Evolutionary conservation across 2,888 invertebrate genomes (phyloP).

Genomic region (Apotomis capreana): DNA sequence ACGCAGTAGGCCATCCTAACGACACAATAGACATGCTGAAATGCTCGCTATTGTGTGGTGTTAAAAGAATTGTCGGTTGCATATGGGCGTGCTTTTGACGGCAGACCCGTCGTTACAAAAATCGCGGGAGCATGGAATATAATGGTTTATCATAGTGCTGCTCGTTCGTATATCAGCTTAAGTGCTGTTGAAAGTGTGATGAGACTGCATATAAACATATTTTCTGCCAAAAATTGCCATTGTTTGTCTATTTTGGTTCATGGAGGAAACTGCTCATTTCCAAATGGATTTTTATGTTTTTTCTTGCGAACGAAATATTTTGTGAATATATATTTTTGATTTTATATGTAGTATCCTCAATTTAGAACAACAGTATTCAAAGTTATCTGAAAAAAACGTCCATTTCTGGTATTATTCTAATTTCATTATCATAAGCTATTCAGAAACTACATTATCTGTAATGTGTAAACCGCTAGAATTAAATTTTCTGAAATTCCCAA

Average conservation of each 20-base stretch:
- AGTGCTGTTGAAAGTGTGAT: slow-evolving; percentile 8
- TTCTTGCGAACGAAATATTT: too few relatives aligned
- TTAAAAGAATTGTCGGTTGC: slow-evolving; percentile 25
- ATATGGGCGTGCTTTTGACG: slow-evolving; percentile 20
- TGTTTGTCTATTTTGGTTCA: background rate
- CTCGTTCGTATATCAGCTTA: background rate
- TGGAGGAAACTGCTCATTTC: background rate
- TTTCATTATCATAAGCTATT: too few relatives aligned
- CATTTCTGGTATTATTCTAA: too few relatives aligned
- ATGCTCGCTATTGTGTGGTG: slow-evolving; percentile 29
- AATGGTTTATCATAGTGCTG: slow-evolving; percentile 13
- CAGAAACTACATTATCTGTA: too few relatives aligned
- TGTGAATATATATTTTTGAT: too few relatives aligned
- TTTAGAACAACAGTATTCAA: too few relatives aligned
- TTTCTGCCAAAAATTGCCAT: background rate
- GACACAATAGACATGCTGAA: slow-evolving; percentile 22
- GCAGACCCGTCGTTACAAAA: slow-evolving; percentile 31
- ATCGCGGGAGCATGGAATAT: slow-evolving; percentile 30
- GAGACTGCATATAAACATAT: slow-evolving; percentile 13
- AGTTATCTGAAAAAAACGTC: too few relatives aligned
- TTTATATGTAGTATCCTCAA: too few relatives aligned
- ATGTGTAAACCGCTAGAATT: too few relatives aligned
- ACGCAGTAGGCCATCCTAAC: background rate
- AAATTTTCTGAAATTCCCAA: too few relatives aligned
- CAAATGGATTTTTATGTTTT: background rate